Percentiles rank a stretch among this genome's conserved stretches.
phyloP scores from a whole-genome alignment of 2,797 vertebrate species.

The Otus scops region DNA sequence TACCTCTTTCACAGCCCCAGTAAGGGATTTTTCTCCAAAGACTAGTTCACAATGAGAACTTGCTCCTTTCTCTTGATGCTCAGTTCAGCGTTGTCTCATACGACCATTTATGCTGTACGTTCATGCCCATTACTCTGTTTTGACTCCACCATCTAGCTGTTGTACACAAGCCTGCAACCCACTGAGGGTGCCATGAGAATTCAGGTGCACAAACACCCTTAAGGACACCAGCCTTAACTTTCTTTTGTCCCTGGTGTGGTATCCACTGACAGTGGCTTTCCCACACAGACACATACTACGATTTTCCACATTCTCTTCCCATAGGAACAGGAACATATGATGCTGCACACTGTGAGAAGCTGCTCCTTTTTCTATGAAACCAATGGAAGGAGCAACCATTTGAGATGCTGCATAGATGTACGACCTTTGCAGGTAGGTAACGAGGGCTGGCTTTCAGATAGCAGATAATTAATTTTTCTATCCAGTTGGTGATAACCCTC shows the following conservation, averaged over 20 bases:
- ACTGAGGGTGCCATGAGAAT: background rate
- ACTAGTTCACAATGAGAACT: background rate
- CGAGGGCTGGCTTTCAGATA: background rate
- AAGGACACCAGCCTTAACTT: background rate
- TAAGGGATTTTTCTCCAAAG: background rate
- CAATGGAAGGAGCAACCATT: background rate
- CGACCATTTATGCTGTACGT: too few relatives aligned
- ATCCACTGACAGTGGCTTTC: background rate
- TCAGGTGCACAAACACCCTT: background rate
- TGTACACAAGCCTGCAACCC: too few relatives aligned
- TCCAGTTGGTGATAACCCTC: background rate
- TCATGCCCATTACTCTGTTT: background rate
- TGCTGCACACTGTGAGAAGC: background rate
- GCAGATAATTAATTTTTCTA: background rate
- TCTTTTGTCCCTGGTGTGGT: background rate
- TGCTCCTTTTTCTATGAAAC: background rate
- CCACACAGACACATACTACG: background rate
- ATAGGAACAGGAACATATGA: background rate
- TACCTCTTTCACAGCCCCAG: background rate
- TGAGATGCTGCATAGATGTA: background rate
- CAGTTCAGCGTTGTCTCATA: background rate
- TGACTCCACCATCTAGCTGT: rapidly evolving
- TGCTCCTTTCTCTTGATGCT: background rate
- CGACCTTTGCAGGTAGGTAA: background rate
- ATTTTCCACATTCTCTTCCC: background rate